Base-by-base conservation (phyloP, 2,113 vertebrate genomes). In the Hippocampus barbouri region DNA sequence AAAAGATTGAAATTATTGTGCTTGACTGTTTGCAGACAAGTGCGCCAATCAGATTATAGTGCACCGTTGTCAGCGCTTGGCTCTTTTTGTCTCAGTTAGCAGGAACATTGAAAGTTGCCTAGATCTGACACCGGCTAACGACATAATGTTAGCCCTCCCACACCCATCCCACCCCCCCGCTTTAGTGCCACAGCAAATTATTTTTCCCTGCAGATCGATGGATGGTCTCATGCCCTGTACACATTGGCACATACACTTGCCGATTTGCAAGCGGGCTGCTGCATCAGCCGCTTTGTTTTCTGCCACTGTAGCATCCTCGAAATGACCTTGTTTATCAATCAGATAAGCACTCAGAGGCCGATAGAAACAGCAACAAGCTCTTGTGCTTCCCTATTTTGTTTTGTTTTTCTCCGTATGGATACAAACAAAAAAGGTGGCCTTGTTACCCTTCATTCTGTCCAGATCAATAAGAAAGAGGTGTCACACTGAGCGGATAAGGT, bases 151-250 rank as follows among this genome's bases (percentile, higher is more conserved):
- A 73, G 80, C 73, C 72, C 76, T 68, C 45, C 1, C 30, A 0
- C 30, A 34, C 30, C 2, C 30, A 2, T 4, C 30, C 30, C 30
- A 0, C 4, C 30, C 30, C 30, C 30, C 30, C 30, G 30, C 80
- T 86, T 87, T 85, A 83, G 75, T 83, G 87, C 77, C 81, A 88
- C 73, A 74, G 45, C 72, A 86, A 84, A 89, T 87, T 75, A 82
- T 86, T 85, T 82, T 82, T 78, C 75, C 74, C 77, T 25, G n/a
- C 80, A 89, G 79, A 89, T 82, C 88, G 81, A 83, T 87, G 78
- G 81, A 83, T 87, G 78, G 79, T 71, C 78, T 79, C 83, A 87
- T 79, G 75, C 78, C 76, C 83, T 60, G 70, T 74, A 73, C 77
- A 78, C 82, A 83, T 81, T 74, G 79, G 74, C 71, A 68, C 20